These are phyloP conservation scores for Calyptomena viridis DNA, from an alignment of 2,113 vertebrate genomes.

Conservation along the genomic window DNA sequence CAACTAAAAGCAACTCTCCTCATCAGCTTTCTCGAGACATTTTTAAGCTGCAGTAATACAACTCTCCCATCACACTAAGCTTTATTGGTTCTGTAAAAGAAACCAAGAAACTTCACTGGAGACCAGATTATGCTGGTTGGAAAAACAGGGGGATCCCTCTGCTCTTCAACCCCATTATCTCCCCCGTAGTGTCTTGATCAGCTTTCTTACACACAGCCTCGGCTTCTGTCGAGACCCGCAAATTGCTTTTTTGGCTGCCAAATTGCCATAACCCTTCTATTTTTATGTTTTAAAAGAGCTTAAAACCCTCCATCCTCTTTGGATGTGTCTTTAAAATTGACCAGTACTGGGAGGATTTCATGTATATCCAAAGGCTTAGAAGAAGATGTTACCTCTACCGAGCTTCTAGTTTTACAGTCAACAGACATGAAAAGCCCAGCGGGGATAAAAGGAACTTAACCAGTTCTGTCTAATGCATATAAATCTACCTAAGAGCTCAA, in stretches of 20 bases:
- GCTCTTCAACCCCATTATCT: constrained; percentile 76
- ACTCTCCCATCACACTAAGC: constrained; percentile 77
- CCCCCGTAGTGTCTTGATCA: constrained; percentile 74
- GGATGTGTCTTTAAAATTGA: constrained; percentile 80
- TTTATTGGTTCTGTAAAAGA: constrained; percentile 81
- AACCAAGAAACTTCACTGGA: constrained; percentile 87
- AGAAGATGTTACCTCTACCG: constrained; percentile 64
- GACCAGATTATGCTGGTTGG: constrained; percentile 80
- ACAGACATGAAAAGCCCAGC: constrained; percentile 77
- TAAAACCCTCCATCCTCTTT: constrained; percentile 78
- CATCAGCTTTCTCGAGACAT: constrained; percentile 67
- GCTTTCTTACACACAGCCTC: constrained; percentile 72
- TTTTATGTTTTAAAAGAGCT: constrained; percentile 81
- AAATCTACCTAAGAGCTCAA: constrained; percentile 84
- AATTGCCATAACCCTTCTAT: constrained; percentile 79
- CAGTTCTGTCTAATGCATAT: constrained; percentile 79
- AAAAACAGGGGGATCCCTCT: constrained; percentile 71
- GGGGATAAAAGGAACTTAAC: constrained; percentile 82
- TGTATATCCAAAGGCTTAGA: constrained; percentile 79
- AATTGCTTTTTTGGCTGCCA: constrained; percentile 78
- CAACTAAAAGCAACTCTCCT: constrained; percentile 49
- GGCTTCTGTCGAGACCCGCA: constrained; percentile 68
- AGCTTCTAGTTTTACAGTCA: constrained; percentile 81
- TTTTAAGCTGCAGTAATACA: constrained; percentile 74
- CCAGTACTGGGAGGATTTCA: constrained; percentile 79